phyloP scores from a whole-genome alignment of 2,797 vertebrate genomes.

The Sebastes oblongus region DNA sequence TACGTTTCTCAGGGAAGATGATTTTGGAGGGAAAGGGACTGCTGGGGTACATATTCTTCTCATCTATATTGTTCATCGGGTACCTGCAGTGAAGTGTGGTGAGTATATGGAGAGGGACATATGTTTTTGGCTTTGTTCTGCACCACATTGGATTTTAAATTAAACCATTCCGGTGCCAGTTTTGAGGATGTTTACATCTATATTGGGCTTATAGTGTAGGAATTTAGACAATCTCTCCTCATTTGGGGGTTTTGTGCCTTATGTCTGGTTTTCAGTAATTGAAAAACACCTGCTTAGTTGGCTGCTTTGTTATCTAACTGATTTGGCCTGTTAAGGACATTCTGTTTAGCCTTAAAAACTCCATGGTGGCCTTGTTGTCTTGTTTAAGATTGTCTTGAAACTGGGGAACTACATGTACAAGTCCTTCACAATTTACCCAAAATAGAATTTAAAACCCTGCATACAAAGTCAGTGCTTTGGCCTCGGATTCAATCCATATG shows the following conservation, averaged over 20 bases:
- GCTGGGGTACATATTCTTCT: neutral
- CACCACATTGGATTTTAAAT: neutral
- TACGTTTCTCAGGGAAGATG: slow-evolving; percentile 57
- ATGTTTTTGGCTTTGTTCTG: neutral
- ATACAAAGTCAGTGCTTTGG: neutral
- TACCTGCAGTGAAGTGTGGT: neutral
- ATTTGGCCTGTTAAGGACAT: neutral
- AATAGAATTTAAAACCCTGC: neutral
- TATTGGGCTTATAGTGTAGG: neutral
- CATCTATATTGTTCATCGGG: neutral
- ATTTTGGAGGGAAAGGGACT: slow-evolving; percentile 9
- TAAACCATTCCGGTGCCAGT: neutral
- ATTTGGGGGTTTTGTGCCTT: neutral
- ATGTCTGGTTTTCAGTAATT: neutral
- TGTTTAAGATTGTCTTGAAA: neutral
- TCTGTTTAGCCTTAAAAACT: neutral
- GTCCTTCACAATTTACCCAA: neutral
- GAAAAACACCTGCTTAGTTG: neutral
- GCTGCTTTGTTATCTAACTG: neutral
- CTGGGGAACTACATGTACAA: neutral
- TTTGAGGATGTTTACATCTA: neutral
- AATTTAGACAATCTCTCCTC: neutral
- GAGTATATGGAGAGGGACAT: neutral
- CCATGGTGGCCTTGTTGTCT: neutral
- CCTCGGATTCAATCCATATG: neutral